A percentile compares a stretch with the other conserved stretches of the same genome.
phyloP scores from a whole-genome alignment of 1,140 invertebrate species.

The Rhyacophila brunnea region DNA sequence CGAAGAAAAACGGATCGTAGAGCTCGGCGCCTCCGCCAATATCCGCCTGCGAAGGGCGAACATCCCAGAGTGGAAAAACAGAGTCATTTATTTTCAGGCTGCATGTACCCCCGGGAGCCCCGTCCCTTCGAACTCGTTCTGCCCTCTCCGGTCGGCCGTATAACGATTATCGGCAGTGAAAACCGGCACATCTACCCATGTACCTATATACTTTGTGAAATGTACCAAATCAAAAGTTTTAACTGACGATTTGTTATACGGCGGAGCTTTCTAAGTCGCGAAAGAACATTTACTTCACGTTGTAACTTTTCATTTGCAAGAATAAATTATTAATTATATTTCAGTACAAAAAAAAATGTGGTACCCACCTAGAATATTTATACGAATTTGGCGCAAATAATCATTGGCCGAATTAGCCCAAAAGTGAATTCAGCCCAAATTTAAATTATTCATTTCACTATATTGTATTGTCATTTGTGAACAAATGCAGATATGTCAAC shows the following conservation, averaged over 20 bases:
- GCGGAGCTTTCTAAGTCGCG: too few species aligned
- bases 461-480: too few species aligned
- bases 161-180: conserved; percentile 34
- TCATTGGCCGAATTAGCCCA: too few species aligned
- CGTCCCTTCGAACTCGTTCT: not conserved
- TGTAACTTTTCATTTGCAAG: too few species aligned
- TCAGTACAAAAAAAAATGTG: too few species aligned
- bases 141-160: conserved; percentile 22
- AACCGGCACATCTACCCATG: conserved; percentile 4
- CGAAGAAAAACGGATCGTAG: conserved; percentile 4
- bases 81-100: conserved; percentile 35
- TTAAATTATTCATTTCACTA: too few species aligned
- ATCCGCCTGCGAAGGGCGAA: conserved; percentile 19
- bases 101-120: conserved; percentile 12
- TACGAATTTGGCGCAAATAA: too few species aligned
- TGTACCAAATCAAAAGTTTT: not conserved
- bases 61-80: conserved; percentile 31
- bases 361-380: too few species aligned
- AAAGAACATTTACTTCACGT: too few species aligned
- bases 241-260: not conserved
- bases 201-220: conserved; percentile 5
- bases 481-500: too few species aligned
- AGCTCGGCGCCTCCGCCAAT: conserved; percentile 15
- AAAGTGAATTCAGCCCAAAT: too few species aligned
- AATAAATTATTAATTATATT: too few species aligned